Evolutionary conservation across 2,888 invertebrate genomes (phyloP).

Genomic region (Drosophila longiperda): DNA sequence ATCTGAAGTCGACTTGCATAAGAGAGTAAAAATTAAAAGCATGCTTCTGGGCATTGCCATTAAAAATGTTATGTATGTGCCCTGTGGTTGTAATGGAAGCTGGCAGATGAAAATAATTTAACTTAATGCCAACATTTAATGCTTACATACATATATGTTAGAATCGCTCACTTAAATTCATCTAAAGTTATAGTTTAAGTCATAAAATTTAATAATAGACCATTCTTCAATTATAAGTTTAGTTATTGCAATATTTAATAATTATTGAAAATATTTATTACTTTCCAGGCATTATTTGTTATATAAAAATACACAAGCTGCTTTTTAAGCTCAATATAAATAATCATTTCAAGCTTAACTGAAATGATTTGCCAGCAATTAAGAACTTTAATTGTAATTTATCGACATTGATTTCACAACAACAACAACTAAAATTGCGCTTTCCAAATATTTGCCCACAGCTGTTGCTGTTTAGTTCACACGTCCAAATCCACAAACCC

Average conservation of each 20-base stretch:
- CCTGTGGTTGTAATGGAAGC: slow-evolving; percentile 32
- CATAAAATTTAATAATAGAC: not conserved
- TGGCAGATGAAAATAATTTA: slow-evolving; percentile 15
- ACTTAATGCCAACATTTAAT: slow-evolving; percentile 1
- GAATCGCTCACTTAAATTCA: not conserved
- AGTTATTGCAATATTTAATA: not conserved
- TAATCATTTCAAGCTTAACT: not conserved
- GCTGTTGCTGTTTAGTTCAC: slow-evolving; percentile 34
- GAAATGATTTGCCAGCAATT: slow-evolving; percentile 2
- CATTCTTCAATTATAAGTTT: not conserved
- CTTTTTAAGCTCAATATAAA: not conserved
- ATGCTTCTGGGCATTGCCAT: slow-evolving; percentile 39
- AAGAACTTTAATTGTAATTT: slow-evolving; percentile 18
- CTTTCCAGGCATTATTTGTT: not conserved
- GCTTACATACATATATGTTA: not conserved
- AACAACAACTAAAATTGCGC: slow-evolving; percentile 10
- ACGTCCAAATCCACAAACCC: slow-evolving; percentile 10
- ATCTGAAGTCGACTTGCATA: slow-evolving; percentile 18
- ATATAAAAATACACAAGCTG: not conserved
- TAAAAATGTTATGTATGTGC: slow-evolving; percentile 45
- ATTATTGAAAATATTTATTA: slow-evolving; percentile 4
- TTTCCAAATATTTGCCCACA: slow-evolving; percentile 40
- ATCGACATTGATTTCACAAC: slow-evolving; percentile 3
- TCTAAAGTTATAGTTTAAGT: not conserved
- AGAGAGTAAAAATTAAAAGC: slow-evolving; percentile 35